These are phyloP conservation scores for Mamestra configurata DNA, from an alignment of 1,140 invertebrate genomes.

Conservation along the genomic window DNA sequence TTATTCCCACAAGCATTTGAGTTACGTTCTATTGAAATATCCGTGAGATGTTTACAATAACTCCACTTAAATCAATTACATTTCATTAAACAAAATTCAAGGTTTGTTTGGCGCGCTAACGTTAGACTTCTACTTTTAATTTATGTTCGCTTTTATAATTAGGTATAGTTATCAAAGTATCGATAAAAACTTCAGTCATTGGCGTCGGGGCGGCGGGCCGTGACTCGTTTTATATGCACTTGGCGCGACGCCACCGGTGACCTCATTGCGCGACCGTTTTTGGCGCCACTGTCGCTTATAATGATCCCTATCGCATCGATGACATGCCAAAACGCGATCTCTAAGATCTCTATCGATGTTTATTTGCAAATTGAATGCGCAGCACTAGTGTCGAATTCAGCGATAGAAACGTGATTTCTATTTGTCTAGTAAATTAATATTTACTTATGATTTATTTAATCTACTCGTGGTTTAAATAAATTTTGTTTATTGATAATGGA, in stretches of 20 bases:
- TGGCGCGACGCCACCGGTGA: conserved; percentile 76
- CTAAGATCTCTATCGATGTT: conserved; percentile 67
- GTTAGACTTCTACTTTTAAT: conserved; percentile 36
- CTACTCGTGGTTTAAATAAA: conserved; percentile 14
- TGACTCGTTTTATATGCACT: conserved; percentile 69
- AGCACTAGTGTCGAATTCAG: conserved; percentile 49
- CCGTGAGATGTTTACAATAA: conserved; percentile 64
- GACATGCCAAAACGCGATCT: conserved; percentile 72
- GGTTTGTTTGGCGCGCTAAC: not conserved
- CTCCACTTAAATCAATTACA: conserved; percentile 55
- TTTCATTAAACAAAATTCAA: conserved; percentile 45
- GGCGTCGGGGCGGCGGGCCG: conserved; percentile 54
- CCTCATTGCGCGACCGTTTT: conserved; percentile 77
- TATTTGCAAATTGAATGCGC: conserved; percentile 52
- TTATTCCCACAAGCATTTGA: conserved; percentile 56
- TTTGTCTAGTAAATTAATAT: conserved; percentile 49
- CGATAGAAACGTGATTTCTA: conserved; percentile 39
- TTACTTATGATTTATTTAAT: conserved; percentile 38
- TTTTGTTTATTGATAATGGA: conserved; percentile 33
- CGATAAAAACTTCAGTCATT: conserved; percentile 60
- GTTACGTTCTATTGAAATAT: conserved; percentile 59
- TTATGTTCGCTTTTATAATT: conserved; percentile 49
- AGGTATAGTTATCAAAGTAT: conserved; percentile 53
- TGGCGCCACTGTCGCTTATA: conserved; percentile 74
- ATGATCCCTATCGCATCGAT: conserved; percentile 73